Base-by-base conservation (phyloP, 1,140 invertebrate genomes). In the Cataglyphis hispanica region DNA sequence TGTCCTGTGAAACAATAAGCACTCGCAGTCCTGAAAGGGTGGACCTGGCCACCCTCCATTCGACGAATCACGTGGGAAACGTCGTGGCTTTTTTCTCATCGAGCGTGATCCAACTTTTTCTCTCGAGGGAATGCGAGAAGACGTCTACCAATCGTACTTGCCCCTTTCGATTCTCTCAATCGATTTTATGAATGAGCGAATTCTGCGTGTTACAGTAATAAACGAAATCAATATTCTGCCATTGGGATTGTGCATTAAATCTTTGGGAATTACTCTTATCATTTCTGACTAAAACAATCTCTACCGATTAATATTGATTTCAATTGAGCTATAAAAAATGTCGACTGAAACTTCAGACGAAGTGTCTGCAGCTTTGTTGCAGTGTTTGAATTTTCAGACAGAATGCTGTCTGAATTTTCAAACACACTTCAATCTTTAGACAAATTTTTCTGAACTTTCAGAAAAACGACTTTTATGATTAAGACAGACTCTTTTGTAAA, bases 51-150 rank as follows among this genome's bases (percentile, higher is more conserved):
- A 86, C 86, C 89, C 85, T 90, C 90, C 90, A 90, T 88, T 91
- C 90, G 81, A 25, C 76, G 90, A 86, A 89, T 92, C 89, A 93
- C 92, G 92, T 93, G 92, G 91, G 92, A 93, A 89, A 92, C 80
- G 70, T 85, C 85, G 46, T 84, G 34, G 63, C 50, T 83, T 84
- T 69, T 64, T 81, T 77, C 63, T 69, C 43, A 76, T 53, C 34
- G n/a, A 11, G 46, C 16, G 34, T 22, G 13, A 70, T 11, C 19
- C 78, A 70, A 69, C 19, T 86, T 69, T 64, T 34, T 53, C 50
- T 53, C 31, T 61, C 46, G 19, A 75, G 69, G 40, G 40, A 56
- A 61, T 13, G 70, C 19, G 34, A 74, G 58, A 63, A 75, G 72
- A 25, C 43, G 70, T 61, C 46, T 50, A 70, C 46, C 53, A 25